Conservation (phyloP, 1,140 invertebrate species). For the Ips nitidus region DNA sequence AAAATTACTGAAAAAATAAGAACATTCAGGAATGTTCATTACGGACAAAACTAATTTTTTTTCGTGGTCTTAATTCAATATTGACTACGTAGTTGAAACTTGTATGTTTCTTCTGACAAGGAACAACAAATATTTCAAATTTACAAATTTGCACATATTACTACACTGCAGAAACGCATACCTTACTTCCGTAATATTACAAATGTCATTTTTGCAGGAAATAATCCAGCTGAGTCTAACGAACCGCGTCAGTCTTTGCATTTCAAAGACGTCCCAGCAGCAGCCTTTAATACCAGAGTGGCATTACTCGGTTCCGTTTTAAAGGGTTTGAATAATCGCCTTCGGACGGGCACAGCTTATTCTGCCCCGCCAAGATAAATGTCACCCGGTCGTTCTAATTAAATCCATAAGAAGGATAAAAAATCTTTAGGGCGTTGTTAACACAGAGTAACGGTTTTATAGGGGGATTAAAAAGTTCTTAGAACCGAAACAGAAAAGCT, state of each 20-base stretch:
- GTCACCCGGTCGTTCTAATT: conserved; percentile 45
- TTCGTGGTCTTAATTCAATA: too few species aligned
- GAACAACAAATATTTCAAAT: too few species aligned
- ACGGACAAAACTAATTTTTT: too few species aligned
- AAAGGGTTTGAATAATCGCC: conserved; percentile 48
- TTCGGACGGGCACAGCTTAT: conserved; percentile 36
- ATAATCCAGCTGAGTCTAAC: conserved; percentile 24
- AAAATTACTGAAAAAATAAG: too few species aligned
- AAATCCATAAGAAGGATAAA: conserved; percentile 32
- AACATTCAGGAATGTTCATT: too few species aligned
- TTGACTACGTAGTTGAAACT: too few species aligned
- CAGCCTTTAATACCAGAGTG: conserved; percentile 42
- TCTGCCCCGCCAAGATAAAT: conserved; percentile 46
- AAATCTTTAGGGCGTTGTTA: conserved; percentile 33
- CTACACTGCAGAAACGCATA: too few species aligned
- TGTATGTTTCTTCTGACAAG: too few species aligned
- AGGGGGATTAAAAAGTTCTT: conserved; percentile 26
- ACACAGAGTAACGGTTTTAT: conserved; percentile 27
- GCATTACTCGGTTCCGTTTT: conserved; percentile 43
- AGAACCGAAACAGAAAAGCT: conserved; percentile 4
- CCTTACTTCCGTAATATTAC: too few species aligned
- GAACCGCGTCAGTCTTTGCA: conserved; percentile 29
- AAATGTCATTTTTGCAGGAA: background rate
- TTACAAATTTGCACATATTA: too few species aligned
- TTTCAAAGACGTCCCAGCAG: conserved; percentile 23